Evolutionary conservation across 1,140 invertebrate genomes (phyloP).

Genomic region (Teleogryllus occipitalis): DNA sequence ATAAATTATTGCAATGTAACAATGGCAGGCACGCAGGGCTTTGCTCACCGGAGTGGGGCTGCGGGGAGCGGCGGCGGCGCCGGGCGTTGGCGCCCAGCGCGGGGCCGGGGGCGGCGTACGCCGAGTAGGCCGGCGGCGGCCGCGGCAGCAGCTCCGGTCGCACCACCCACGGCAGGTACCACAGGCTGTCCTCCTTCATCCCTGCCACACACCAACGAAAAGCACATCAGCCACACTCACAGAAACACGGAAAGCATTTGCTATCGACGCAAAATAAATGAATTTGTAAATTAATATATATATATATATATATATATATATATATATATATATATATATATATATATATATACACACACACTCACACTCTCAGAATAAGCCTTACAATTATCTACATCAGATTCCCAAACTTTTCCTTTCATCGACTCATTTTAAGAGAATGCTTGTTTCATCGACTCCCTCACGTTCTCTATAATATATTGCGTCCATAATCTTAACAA

Average conservation of each 20-base stretch:
- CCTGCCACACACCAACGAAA: not conserved
- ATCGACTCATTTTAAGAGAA: too few relatives aligned
- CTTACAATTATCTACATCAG: too few relatives aligned
- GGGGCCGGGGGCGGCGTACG: not conserved
- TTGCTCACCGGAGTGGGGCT: slow-evolving; percentile 8
- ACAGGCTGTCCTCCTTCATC: slow-evolving; percentile 22
- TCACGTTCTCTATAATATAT: too few relatives aligned
- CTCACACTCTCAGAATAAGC: too few relatives aligned
- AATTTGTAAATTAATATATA: not conserved
- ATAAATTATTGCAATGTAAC: too few relatives aligned
- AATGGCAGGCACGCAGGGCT: slow-evolving; percentile 33
- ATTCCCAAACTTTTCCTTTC: too few relatives aligned
- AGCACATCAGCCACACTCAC: not conserved
- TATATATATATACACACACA: not conserved
- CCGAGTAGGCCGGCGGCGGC: not conserved
- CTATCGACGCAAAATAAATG: not conserved
- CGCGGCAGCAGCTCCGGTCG: slow-evolving; percentile 13
- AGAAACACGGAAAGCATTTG: not conserved
- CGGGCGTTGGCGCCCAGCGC: slow-evolving; percentile 8
- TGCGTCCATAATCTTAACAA: too few relatives aligned
- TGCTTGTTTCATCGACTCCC: too few relatives aligned
- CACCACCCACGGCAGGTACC: slow-evolving; percentile 22
- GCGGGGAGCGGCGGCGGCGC: slow-evolving; percentile 9
- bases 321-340: slow-evolving; percentile 6
- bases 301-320: slow-evolving; percentile 8